phyloP scores from a whole-genome alignment of 2,888 invertebrate genomes.

The Beris chalybata region DNA sequence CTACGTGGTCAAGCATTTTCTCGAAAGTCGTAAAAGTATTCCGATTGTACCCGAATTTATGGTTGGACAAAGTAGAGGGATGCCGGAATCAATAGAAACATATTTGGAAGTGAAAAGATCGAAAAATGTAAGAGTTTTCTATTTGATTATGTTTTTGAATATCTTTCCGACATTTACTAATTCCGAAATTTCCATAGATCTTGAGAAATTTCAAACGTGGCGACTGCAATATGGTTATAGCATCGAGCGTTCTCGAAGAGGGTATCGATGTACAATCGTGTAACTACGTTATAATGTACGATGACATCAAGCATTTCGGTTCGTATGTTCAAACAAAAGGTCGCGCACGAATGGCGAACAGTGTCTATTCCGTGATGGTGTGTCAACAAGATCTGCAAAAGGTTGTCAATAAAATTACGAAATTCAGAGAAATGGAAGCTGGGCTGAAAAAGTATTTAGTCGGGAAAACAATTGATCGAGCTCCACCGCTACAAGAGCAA shows the following conservation, averaged over 20 bases:
- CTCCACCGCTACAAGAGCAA: slow-evolving; percentile 59
- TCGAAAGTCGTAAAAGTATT: slow-evolving; percentile 57
- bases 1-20: slow-evolving; percentile 64
- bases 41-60: slow-evolving; percentile 70
- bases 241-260: slow-evolving; percentile 86
- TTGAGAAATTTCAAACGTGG: slow-evolving; percentile 63
- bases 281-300: slow-evolving; percentile 76
- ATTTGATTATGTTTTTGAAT: background rate
- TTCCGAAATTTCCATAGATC: slow-evolving; percentile 44
- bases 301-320: slow-evolving; percentile 70
- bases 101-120: slow-evolving; percentile 49
- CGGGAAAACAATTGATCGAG: slow-evolving; percentile 60
- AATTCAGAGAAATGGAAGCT: slow-evolving; percentile 60
- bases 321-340: slow-evolving; percentile 90
- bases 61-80: slow-evolving; percentile 60
- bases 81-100: slow-evolving; percentile 45
- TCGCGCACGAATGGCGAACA: slow-evolving; percentile 70
- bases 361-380: slow-evolving; percentile 65
- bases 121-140: slow-evolving; percentile 42
- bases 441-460: slow-evolving; percentile 62
- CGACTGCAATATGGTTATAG: slow-evolving; percentile 66
- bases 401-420: slow-evolving; percentile 52
- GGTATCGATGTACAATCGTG: slow-evolving; percentile 86
- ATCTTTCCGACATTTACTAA: background rate
- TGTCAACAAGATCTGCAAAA: slow-evolving; percentile 47